phyloP scores from a whole-genome alignment of 92 coral and sea anemone species.

The Umimayanthus kanabou region DNA sequence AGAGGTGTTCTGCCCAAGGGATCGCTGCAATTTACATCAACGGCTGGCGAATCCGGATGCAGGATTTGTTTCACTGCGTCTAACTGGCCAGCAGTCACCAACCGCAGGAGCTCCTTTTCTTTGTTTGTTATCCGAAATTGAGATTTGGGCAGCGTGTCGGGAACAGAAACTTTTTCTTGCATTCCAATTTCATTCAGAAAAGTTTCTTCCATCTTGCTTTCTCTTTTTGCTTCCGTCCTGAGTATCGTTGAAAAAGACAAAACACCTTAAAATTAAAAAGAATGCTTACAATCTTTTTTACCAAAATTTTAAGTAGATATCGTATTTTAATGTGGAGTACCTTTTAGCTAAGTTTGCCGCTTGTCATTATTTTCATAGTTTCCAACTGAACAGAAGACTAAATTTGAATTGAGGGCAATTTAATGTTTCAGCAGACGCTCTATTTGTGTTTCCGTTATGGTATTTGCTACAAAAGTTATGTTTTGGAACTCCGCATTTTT shows the following conservation, averaged over 20 bases:
- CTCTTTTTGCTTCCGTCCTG: not conserved
- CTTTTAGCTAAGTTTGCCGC: too few species aligned
- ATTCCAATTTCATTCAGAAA: not conserved
- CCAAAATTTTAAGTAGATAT: too few species aligned
- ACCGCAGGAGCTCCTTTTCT: not conserved
- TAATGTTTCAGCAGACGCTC: too few species aligned
- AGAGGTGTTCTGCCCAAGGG: not conserved
- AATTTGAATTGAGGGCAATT: too few species aligned
- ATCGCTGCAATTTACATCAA: slow-evolving; percentile 9
- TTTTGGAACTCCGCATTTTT: too few species aligned
- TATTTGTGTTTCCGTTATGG: too few species aligned
- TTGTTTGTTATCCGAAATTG: not conserved
- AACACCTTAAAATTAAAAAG: not conserved
- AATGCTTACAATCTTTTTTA: too few species aligned
- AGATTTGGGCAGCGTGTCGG: not conserved
- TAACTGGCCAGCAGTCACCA: not conserved
- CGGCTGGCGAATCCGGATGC: not conserved
- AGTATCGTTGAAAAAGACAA: not conserved
- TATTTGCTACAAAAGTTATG: too few species aligned
- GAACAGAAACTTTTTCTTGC: not conserved
- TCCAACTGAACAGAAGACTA: too few species aligned
- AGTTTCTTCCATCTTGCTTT: not conserved
- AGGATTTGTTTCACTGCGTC: not conserved
- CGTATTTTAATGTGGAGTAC: too few species aligned
- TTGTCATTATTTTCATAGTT: too few species aligned